Evolutionary conservation across 1,140 invertebrate genomes (phyloP).

Genomic region (Trichogramma pretiosum): DNA sequence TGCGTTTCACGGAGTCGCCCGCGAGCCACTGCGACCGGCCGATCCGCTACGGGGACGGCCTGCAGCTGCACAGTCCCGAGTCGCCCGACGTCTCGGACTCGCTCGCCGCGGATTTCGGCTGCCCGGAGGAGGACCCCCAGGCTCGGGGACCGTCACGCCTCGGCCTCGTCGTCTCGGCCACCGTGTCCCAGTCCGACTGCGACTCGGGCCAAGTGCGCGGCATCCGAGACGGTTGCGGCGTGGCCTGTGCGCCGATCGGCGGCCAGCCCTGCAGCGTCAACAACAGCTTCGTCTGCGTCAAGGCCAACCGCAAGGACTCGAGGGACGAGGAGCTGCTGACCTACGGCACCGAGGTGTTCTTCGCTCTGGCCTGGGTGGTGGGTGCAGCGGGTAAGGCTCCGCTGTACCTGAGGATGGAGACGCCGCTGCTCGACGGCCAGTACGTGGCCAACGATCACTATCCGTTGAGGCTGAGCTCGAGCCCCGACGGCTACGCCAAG

Average conservation of each 20-base stretch:
- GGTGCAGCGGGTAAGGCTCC: too few relatives aligned
- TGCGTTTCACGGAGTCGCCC: too few relatives aligned
- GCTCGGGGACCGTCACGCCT: fast-evolving
- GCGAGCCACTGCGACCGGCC: too few relatives aligned
- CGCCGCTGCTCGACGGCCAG: slow-evolving; percentile 13
- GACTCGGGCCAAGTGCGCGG: not conserved
- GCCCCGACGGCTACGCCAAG: slow-evolving; percentile 16
- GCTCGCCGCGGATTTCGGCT: not conserved
- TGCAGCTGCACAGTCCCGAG: slow-evolving; percentile 5
- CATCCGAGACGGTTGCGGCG: not conserved
- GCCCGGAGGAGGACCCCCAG: not conserved
- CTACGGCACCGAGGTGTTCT: not conserved
- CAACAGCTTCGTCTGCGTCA: not conserved
- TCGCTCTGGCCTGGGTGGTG: too few relatives aligned
- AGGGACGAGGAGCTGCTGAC: slow-evolving; percentile 11
- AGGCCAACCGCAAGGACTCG: not conserved
- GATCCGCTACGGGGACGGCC: not conserved
- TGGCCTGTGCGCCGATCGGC: not conserved
- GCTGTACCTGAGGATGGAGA: slow-evolving; percentile 18
- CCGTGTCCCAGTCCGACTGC: not conserved
- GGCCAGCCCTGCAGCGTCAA: not conserved
- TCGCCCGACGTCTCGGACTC: not conserved
- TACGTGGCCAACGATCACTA: slow-evolving; percentile 17
- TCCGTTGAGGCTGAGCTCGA: slow-evolving; percentile 12
- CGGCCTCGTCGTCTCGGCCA: slow-evolving; percentile 8